Conservation (phyloP, 2,888 invertebrate genomes). For the Diarsia brunnea region DNA sequence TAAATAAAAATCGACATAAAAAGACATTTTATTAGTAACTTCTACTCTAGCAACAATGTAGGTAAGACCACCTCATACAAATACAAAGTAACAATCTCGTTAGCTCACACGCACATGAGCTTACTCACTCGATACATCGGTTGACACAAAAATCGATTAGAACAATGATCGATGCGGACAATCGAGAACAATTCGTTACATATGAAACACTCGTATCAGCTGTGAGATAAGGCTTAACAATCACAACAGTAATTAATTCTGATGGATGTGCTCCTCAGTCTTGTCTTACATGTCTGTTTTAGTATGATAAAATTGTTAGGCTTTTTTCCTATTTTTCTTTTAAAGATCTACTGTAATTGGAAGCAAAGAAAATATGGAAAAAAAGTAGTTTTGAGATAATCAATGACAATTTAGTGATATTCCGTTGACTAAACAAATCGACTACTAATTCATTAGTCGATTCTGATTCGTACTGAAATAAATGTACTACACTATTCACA, state of each 20-base stretch:
- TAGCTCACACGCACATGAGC: slow-evolving; percentile 28
- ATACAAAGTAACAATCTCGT: slow-evolving; percentile 20
- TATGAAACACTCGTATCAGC: slow-evolving; percentile 70
- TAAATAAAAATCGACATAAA: background rate
- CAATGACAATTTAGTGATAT: background rate
- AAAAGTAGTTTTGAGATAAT: background rate
- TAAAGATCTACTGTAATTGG: background rate
- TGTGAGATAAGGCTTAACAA: slow-evolving; percentile 73
- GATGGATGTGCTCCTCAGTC: slow-evolving; percentile 74
- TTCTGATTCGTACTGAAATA: slow-evolving; percentile 1
- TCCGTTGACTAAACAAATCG: background rate
- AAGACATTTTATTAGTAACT: background rate
- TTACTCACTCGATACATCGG: slow-evolving; percentile 44
- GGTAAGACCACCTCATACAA: slow-evolving; percentile 15
- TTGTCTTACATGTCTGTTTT: slow-evolving; percentile 25
- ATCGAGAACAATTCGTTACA: slow-evolving; percentile 73
- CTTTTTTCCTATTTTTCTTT: slow-evolving; percentile 3
- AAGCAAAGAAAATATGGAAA: background rate
- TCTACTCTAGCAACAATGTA: background rate
- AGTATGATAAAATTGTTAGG: slow-evolving; percentile 30
- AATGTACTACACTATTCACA: slow-evolving; percentile 19
- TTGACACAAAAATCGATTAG: slow-evolving; percentile 65
- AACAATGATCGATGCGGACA: slow-evolving; percentile 76
- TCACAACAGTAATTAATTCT: slow-evolving; percentile 80
- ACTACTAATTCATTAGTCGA: background rate